A percentile compares a stretch with the other conserved stretches of the same genome.
phyloP scores from a whole-genome alignment of 1,140 invertebrate genomes.

The Brachionus rotundiformis region DNA sequence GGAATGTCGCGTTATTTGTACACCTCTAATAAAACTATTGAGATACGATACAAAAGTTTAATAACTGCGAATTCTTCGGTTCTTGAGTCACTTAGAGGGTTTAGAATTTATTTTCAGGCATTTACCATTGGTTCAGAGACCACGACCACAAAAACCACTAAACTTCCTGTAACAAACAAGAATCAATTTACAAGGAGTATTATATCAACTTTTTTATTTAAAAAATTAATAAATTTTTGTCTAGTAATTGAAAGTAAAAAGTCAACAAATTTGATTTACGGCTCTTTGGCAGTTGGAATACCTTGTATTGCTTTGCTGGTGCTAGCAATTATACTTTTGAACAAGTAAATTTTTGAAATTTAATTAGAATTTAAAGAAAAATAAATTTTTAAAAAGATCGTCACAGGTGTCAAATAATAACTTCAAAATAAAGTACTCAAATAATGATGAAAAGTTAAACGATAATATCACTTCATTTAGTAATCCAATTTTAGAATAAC shows the following conservation, averaged over 20 bases:
- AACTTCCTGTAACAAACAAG: background rate
- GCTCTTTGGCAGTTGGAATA: background rate
- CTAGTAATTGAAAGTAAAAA: background rate
- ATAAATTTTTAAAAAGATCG: background rate
- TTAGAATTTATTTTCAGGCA: conserved; percentile 33
- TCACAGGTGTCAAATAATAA: background rate
- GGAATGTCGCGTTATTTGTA: conserved; percentile 14
- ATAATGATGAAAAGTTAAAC: conserved; percentile 4
- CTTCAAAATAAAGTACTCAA: conserved; percentile 25
- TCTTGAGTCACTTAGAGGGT: conserved; percentile 1
- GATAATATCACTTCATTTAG: conserved; percentile 27
- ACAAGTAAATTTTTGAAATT: conserved; percentile 27
- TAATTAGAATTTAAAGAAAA: background rate
- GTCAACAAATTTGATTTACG: background rate
- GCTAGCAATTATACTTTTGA: background rate
- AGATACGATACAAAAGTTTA: conserved; percentile 35
- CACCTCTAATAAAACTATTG: background rate
- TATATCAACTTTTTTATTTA: background rate
- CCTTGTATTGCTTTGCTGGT: background rate
- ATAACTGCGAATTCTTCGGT: background rate
- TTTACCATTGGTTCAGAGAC: background rate
- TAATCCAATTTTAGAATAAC: conserved; percentile 18
- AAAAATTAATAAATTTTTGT: background rate
- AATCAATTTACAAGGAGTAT: background rate
- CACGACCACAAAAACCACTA: background rate